Conservation (phyloP, 2,888 invertebrate genomes). For the Nowickia ferox region DNA sequence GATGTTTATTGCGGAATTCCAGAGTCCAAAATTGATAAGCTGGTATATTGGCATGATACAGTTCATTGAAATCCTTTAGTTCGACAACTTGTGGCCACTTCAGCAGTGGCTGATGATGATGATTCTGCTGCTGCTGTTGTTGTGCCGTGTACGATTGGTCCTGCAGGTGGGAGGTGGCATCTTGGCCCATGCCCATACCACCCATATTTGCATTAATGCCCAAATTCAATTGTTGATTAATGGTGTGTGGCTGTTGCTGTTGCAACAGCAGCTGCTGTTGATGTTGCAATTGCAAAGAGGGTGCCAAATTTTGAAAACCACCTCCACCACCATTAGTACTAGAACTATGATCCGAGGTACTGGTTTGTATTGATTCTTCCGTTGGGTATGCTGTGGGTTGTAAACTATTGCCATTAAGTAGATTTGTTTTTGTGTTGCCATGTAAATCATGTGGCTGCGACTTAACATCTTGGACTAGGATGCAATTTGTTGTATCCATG, state of each 20-base stretch:
- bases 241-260: conserved; percentile 83
- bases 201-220: conserved; percentile 70
- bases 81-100: conserved; percentile 91
- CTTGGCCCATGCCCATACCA: conserved; percentile 69
- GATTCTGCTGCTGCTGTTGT: conserved; percentile 82
- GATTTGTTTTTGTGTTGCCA: conserved; percentile 83
- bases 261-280: conserved; percentile 85
- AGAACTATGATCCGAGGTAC: conserved; percentile 88
- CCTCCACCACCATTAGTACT: conserved; percentile 82
- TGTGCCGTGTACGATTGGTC: conserved; percentile 81
- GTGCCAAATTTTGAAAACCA: conserved; percentile 75
- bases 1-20: conserved; percentile 95
- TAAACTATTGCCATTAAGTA: conserved; percentile 75
- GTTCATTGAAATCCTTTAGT: conserved; percentile 92
- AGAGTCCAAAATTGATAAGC: conserved; percentile 97
- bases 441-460: conserved; percentile 94
- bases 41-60: conserved; percentile 92
- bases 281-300: conserved; percentile 83
- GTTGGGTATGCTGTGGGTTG: conserved; percentile 86
- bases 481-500: conserved; percentile 94
- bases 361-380: conserved; percentile 90
- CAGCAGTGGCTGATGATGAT: conserved; percentile 87
- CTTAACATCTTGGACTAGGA: conserved; percentile 90
- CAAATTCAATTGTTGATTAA: conserved; percentile 77
- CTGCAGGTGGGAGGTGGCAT: conserved; percentile 75